Conservation (phyloP, 23 tunicate species). For the Trididemnum clinides region DNA sequence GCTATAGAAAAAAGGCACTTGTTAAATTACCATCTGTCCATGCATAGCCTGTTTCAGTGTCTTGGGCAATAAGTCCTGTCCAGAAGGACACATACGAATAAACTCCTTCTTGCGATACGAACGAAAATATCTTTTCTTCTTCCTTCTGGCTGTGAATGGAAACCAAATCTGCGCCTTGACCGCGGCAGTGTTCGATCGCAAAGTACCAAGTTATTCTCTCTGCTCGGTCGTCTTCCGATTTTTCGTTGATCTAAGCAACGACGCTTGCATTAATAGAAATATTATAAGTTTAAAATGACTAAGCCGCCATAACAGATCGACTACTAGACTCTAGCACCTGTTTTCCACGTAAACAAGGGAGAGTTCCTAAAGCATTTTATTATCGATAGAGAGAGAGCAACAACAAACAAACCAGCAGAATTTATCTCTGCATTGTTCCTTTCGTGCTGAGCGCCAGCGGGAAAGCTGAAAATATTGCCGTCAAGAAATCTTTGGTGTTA, state of each 20-base stretch:
- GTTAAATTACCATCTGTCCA: conserved; percentile 98
- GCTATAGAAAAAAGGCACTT: too few species aligned
- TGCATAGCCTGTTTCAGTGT: conserved; percentile 46
- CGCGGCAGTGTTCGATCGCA: conserved; percentile 52
- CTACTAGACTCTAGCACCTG: too few species aligned
- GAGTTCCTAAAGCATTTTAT: too few species aligned
- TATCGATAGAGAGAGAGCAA: too few species aligned
- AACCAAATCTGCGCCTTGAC: conserved; percentile 73
- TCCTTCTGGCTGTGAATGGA: conserved; percentile 75
- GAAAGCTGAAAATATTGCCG: too few species aligned
- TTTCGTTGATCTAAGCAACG: conserved; percentile 63
- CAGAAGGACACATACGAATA: conserved; percentile 64
- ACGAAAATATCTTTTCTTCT: conserved; percentile 35
- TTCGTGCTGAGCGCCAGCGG: too few species aligned
- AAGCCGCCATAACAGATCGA: too few species aligned
- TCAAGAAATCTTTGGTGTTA: too few species aligned
- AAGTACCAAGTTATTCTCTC: conserved; percentile 60
- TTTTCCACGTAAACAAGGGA: too few species aligned
- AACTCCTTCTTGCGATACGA: conserved; percentile 22
- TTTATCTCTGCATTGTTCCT: too few species aligned
- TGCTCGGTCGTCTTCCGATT: not conserved
- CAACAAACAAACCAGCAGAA: too few species aligned
- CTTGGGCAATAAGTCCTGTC: conserved; percentile 56
- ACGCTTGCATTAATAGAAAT: not conserved
- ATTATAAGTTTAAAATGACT: not conserved